Conservation (phyloP, 2,797 vertebrate genomes). For the Pangasius sanitwongsei region DNA sequence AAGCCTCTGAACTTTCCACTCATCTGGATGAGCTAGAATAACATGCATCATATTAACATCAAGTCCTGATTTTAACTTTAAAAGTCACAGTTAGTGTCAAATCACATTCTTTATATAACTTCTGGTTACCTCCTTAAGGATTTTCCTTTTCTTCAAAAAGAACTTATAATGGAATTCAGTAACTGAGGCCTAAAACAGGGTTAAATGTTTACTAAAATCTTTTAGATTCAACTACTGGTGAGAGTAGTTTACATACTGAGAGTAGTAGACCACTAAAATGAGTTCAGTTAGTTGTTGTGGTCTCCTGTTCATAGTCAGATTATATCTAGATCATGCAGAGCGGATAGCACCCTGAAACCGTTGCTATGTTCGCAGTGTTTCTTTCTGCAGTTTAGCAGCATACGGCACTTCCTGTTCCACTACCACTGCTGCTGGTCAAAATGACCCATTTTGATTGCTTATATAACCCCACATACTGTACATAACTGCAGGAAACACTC, state of each 20-base stretch:
- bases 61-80: background rate
- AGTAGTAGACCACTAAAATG: background rate
- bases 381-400: background rate
- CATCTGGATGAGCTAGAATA: background rate
- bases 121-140: background rate
- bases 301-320: background rate
- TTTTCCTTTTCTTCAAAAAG: background rate
- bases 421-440: slow-evolving; percentile 3
- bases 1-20: background rate
- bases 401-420: slow-evolving; percentile 28
- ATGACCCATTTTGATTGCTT: background rate
- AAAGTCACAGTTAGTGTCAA: background rate
- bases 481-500: slow-evolving; percentile 15
- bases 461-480: slow-evolving; percentile 9
- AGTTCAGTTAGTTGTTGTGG: slow-evolving; percentile 20
- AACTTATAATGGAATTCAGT: background rate
- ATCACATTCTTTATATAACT: background rate
- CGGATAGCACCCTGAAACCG: background rate
- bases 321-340: background rate
- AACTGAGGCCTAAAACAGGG: background rate
- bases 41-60: background rate
- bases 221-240: background rate
- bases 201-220: no score
- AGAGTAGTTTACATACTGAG: no score
- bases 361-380: background rate